Conservation (phyloP, 2,113 vertebrate species). For the Orientallactaga bullata region DNA sequence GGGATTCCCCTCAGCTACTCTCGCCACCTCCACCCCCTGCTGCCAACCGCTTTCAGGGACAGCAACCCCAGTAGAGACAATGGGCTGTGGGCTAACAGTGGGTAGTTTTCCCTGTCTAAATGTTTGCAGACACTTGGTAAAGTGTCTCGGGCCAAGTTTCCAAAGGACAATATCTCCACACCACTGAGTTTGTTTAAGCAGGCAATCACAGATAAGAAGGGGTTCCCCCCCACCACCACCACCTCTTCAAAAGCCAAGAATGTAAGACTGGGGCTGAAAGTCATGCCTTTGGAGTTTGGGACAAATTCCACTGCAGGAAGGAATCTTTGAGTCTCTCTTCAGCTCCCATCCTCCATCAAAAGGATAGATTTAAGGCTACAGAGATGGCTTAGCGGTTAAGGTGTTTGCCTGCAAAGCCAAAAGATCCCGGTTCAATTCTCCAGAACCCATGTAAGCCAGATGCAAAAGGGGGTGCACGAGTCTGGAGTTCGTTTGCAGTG, state of each 20-base stretch:
- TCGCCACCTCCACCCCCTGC: constrained; percentile 69
- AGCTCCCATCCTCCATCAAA: not conserved
- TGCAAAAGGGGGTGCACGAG: too few relatives aligned
- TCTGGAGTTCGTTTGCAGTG: too few relatives aligned
- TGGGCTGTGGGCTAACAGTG: constrained; percentile 84
- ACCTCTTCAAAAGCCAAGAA: constrained; percentile 69
- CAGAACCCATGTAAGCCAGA: too few relatives aligned
- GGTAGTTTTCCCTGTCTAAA: constrained; percentile 82
- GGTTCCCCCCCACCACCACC: constrained; percentile 35
- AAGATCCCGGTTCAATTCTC: too few relatives aligned
- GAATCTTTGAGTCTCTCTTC: not conserved
- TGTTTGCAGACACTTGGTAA: constrained; percentile 87
- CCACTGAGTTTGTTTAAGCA: constrained; percentile 46
- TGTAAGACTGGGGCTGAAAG: not conserved
- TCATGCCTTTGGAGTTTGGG: not conserved
- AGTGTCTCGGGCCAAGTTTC: constrained; percentile 84
- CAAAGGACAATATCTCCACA: constrained; percentile 80
- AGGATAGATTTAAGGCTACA: constrained; percentile 5
- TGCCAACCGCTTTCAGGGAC: constrained; percentile 85
- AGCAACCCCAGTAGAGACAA: constrained; percentile 86
- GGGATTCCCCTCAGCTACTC: constrained; percentile 81
- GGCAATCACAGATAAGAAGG: constrained; percentile 60
- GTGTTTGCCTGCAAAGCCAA: too few relatives aligned
- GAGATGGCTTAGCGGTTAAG: too few relatives aligned
- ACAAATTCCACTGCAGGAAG: not conserved